Evolutionary conservation across 2,113 vertebrate genomes (phyloP), one percentile per base, ranked within the genome.

Genomic region (Vanacampus margaritifer): DNA sequence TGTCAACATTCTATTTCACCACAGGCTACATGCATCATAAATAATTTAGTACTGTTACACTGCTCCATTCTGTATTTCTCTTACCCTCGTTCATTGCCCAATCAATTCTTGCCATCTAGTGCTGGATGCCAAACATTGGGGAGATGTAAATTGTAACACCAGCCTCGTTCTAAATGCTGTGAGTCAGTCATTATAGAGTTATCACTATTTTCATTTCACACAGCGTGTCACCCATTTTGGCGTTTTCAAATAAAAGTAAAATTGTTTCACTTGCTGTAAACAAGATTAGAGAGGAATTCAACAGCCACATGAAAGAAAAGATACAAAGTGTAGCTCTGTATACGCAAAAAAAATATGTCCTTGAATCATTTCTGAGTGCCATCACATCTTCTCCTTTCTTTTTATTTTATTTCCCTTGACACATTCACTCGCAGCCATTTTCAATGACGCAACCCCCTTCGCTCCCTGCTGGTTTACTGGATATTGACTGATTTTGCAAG

Each of bases 1-100:
- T 65, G 74, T 48, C 65, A 13, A 57, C 72, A 74, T 53, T 78
- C 24, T 51, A 60, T 39, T 19, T 68, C 48, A 23, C 28, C 61
- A 45, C 50, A 35, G 48, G 57, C 64, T 68, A 48, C 24, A 26
- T 56, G 45, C 24, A 43, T 64, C 75, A 80, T 79, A 58, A 81
- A 83, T 81, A 35, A 76, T 80, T 67, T 79, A 12, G 54, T 60
- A 51, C 5, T 48, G 57, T 62, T 64, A 67, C 54, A 67, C 58
- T 45, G 64, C 59, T 75, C 64, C 67, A 60, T 32, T 53, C 28
- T 67, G 59, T 35, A 60, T 65, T 58, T 63, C 45, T 56, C 48
- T 74, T 46, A 62, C 36, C 72, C 62, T 8, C 54, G 32, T 64
- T 74, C 24, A 35, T 58, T 64, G 64, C 56, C 56, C 69, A 21